Percentiles rank a stretch among this genome's conserved stretches.
Conservation (phyloP, 2,113 vertebrate genomes). For the Cebus imitator region DNA sequence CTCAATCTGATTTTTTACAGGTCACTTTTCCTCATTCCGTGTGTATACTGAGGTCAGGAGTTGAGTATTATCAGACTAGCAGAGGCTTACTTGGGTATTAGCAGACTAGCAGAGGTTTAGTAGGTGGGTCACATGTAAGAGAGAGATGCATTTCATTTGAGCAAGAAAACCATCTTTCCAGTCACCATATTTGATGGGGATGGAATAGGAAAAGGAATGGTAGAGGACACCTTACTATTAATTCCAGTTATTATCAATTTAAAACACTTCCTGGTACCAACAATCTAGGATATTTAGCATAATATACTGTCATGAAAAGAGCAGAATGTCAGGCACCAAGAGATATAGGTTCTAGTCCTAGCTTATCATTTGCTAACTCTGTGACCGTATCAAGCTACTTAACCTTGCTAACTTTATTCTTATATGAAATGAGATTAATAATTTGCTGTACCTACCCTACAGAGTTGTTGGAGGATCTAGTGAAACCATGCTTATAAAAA, state of each 20-base stretch:
- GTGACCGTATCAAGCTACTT: neutral
- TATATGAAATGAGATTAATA: neutral
- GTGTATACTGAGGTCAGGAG: neutral
- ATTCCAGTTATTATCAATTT: neutral
- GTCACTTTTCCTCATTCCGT: neutral
- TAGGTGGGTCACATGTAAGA: neutral
- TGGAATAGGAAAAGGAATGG: neutral
- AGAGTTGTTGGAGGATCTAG: neutral
- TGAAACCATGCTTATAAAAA: neutral
- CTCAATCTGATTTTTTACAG: neutral
- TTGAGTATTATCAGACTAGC: neutral
- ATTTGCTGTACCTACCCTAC: neutral
- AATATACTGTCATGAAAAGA: neutral
- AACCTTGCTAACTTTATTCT: neutral
- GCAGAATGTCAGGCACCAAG: neutral
- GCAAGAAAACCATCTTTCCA: conserved; percentile 11
- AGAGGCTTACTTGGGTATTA: neutral
- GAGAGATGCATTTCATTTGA: neutral
- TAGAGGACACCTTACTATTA: neutral
- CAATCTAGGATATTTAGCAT: neutral
- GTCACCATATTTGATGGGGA: neutral
- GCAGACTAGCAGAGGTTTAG: neutral
- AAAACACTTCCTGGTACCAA: neutral
- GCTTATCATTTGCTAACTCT: neutral
- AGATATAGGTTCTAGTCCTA: neutral